Conservation (phyloP, 2,113 vertebrate genomes). For the Diglossa brunneiventris region DNA sequence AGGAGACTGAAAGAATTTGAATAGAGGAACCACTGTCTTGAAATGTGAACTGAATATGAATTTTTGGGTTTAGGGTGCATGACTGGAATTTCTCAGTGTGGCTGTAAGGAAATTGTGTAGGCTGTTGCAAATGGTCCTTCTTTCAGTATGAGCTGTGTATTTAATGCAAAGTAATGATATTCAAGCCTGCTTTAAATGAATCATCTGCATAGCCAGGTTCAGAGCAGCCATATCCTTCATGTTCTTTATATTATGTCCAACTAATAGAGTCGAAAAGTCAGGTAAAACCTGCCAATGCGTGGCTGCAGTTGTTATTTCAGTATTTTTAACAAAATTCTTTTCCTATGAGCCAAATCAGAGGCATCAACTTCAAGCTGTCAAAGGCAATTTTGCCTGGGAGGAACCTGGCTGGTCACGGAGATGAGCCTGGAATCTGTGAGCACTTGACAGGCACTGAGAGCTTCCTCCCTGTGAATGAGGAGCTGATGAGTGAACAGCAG, state of each 20-base stretch:
- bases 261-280: background rate
- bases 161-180: background rate
- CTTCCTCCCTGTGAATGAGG: background rate
- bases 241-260: background rate
- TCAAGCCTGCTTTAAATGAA: background rate
- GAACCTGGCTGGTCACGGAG: background rate
- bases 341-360: conserved; percentile 22
- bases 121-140: conserved; percentile 10
- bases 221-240: background rate
- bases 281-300: background rate
- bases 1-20: background rate
- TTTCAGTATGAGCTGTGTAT: background rate
- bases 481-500: conserved; percentile 36
- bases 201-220: background rate
- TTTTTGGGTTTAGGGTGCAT: background rate
- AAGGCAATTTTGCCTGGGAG: conserved; percentile 19
- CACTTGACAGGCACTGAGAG: background rate
- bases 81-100: background rate
- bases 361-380: conserved; percentile 35
- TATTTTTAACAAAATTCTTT: background rate
- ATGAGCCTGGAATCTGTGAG: background rate
- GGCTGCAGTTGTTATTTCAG: background rate
- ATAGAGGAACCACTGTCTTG: background rate
- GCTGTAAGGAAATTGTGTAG: background rate
- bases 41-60: background rate